Evolutionary conservation across 2,797 vertebrate species (phyloP).

Genomic region (Podargus strigoides): DNA sequence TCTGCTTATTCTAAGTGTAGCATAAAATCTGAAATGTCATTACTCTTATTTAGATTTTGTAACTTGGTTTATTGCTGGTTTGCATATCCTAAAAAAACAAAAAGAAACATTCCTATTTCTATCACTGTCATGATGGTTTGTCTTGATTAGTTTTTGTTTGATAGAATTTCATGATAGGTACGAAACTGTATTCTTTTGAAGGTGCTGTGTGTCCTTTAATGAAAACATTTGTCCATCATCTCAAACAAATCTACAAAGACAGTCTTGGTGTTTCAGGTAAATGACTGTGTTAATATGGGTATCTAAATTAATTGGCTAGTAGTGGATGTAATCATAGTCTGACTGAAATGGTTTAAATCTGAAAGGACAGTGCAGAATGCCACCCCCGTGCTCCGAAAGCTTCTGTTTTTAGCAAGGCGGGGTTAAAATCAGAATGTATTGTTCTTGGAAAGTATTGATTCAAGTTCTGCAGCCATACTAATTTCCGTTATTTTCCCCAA

Average conservation of each 20-base stretch:
- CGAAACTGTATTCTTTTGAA: conserved; percentile 55
- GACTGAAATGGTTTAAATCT: neutral
- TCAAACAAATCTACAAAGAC: conserved; percentile 73
- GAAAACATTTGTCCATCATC: conserved; percentile 73
- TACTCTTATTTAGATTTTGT: neutral
- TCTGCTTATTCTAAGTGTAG: neutral
- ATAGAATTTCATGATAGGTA: neutral
- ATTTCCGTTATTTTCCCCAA: neutral
- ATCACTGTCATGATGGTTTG: neutral
- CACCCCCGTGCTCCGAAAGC: neutral
- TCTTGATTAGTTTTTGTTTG: neutral
- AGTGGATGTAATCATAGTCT: neutral
- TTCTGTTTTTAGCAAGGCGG: neutral
- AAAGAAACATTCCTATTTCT: neutral
- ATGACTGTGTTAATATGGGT: neutral
- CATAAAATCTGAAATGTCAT: neutral
- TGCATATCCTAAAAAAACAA: neutral
- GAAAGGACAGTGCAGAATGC: neutral
- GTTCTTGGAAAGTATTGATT: neutral
- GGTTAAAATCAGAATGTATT: neutral
- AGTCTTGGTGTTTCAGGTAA: conserved; percentile 82
- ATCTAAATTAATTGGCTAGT: neutral
- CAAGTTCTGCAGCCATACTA: neutral
- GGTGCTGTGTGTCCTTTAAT: conserved; percentile 82
- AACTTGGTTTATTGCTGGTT: neutral